These are phyloP conservation scores for Phalanger gymnotis DNA, from an alignment of 2,797 vertebrate genomes.

Conservation along the genomic window DNA sequence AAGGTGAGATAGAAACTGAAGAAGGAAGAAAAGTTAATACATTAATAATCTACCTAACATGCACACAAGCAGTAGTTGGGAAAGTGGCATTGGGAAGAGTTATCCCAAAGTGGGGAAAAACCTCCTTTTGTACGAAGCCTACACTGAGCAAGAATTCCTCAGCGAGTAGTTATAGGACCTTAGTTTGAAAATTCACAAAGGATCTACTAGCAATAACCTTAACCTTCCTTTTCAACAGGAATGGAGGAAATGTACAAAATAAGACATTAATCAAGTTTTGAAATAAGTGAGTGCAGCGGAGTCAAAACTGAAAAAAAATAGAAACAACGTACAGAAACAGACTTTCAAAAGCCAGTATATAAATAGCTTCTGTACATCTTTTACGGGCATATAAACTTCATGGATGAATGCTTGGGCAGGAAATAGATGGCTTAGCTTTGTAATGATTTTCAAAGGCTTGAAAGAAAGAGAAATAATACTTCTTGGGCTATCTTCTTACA, in stretches of 20 bases:
- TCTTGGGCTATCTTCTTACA: background rate
- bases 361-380: constrained; percentile 50
- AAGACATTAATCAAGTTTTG: constrained; percentile 36
- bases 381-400: constrained; percentile 42
- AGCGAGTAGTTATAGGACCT: constrained; percentile 26
- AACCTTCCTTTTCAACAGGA: constrained; percentile 43
- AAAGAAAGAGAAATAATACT: constrained; percentile 4
- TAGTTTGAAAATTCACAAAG: background rate
- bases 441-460: background rate
- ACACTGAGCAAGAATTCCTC: constrained; percentile 26
- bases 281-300: constrained; percentile 49
- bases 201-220: constrained; percentile 3
- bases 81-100: constrained; percentile 41
- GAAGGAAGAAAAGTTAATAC: constrained; percentile 26
- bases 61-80: background rate
- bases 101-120: background rate
- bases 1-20: background rate
- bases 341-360: constrained; percentile 44
- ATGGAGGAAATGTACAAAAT: constrained; percentile 6
- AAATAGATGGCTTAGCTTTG: background rate
- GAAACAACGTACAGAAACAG: constrained; percentile 39
- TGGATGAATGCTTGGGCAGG: constrained; percentile 31
- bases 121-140: constrained; percentile 22
- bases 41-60: constrained; percentile 9
- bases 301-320: constrained; percentile 45